phyloP scores from a whole-genome alignment of 2,113 vertebrate species.

The Aspidoscelis tigris region DNA sequence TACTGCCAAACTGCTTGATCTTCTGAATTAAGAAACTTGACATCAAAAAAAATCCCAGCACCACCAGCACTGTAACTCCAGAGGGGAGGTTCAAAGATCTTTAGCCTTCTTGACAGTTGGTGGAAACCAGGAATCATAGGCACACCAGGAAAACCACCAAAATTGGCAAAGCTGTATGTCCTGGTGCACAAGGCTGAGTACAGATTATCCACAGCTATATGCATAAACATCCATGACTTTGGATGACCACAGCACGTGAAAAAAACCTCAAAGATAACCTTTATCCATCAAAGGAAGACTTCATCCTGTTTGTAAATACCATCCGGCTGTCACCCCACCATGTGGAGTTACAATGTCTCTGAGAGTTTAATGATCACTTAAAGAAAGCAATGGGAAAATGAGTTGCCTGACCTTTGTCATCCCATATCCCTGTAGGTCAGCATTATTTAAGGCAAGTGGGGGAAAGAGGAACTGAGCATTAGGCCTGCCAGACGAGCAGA shows the following conservation, averaged over 20 bases:
- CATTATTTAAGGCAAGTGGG: constrained; percentile 68
- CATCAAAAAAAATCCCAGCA: neutral
- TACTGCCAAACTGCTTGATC: neutral
- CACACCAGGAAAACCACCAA: neutral
- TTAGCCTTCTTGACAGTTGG: neutral
- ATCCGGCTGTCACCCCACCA: constrained; percentile 25
- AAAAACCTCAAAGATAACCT: neutral
- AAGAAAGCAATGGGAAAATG: constrained; percentile 58
- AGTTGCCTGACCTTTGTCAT: constrained; percentile 64
- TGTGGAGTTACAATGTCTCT: constrained; percentile 39
- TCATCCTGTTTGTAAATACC: constrained; percentile 24
- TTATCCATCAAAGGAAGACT: constrained; percentile 35
- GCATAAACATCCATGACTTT: neutral
- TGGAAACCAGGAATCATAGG: neutral
- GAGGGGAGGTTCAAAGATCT: neutral
- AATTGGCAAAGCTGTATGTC: neutral
- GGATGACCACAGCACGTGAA: neutral
- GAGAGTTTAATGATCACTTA: constrained; percentile 61
- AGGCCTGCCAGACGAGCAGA: constrained; percentile 68
- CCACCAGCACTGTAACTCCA: neutral
- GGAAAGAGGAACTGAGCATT: constrained; percentile 64
- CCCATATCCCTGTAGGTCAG: constrained; percentile 64
- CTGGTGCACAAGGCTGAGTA: neutral
- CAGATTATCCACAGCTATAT: neutral
- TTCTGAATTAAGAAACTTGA: neutral